These are phyloP conservation scores for Lasiurus borealis DNA, from an alignment of 2,113 vertebrate species.

Conservation along the genomic window DNA sequence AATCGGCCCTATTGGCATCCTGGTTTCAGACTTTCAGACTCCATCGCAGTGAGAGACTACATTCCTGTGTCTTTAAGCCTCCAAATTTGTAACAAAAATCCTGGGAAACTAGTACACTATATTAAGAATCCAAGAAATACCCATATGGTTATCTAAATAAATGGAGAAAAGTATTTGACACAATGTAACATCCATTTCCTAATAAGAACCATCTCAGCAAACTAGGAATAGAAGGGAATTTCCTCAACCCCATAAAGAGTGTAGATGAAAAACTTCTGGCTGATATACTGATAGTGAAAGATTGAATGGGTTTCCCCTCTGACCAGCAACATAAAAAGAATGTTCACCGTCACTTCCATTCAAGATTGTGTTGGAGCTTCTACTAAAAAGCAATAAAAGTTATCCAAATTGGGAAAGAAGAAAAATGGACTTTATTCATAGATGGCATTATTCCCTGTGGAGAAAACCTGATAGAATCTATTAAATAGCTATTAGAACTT, in stretches of 20 bases:
- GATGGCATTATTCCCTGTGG: not conserved
- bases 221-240: not conserved
- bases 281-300: not conserved
- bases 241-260: not conserved
- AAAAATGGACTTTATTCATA: not conserved
- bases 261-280: not conserved
- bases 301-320: not conserved
- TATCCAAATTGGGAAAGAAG: not conserved
- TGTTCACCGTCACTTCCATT: not conserved
- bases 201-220: not conserved
- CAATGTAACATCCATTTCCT: not conserved
- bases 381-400: not conserved
- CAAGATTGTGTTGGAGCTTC: not conserved
- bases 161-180: not conserved
- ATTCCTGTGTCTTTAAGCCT: not conserved
- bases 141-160: not conserved
- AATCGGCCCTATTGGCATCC: not conserved
- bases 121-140: not conserved
- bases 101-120: not conserved
- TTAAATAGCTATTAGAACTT: not conserved
- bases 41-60: not conserved
- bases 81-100: not conserved
- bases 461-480: not conserved
- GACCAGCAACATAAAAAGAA: not conserved
- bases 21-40: not conserved